Base-by-base conservation (phyloP, 37 sponge, comb jelly and placozoan species). In the Diacarnus erythraeanus region DNA sequence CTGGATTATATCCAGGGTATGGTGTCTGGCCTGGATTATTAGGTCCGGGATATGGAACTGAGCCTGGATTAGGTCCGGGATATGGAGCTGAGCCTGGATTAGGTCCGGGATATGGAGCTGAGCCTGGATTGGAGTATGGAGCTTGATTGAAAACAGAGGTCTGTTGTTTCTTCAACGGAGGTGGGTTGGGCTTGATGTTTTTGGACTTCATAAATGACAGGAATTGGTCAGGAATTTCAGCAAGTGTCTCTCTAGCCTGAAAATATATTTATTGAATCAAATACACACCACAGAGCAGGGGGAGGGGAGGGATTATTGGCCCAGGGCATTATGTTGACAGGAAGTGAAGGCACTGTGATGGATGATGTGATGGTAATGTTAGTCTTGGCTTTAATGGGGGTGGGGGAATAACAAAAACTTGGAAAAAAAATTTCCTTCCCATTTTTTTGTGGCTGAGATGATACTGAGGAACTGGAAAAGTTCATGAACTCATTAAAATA, bases 221-320 rank as follows among this genome's bases (percentile, higher is more conserved):
- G 34, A 95, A 57, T 71, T 92, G 93, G 17, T 68, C 87, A 25
- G 96, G 93, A 27, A 95, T 91, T 72, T 95, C 96, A 57, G 93
- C 96, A 59, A 95, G 81, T 22, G 90, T 90, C 73, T 95, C 96
- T 10, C 84, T 64, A 44, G 96, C 94, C 94, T 93, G 42, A 1
- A 15, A 0, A 30, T 30, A 60, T 3, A 60, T 60, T n/a, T 25
- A 60, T 21, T 5, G n/a, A 21, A 26, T 60, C 27, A 60, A 47
- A 47, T 47, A 12, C 12, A 47, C 51, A 47, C 6, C 51, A 47
- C 12, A 47, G 51, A 47, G n/a, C 51, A 47, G 51, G 12, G 6
- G 12, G 51, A 47, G 12, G 51, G 12, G 51, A 47, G 61, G 22
- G 4, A 25, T 21, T 6, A 25, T 5, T n/a, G 61, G 61, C 26